Evolutionary conservation across 2,797 vertebrate genomes (phyloP), one percentile per base, ranked within the genome.

Genomic region (Clamator glandarius): DNA sequence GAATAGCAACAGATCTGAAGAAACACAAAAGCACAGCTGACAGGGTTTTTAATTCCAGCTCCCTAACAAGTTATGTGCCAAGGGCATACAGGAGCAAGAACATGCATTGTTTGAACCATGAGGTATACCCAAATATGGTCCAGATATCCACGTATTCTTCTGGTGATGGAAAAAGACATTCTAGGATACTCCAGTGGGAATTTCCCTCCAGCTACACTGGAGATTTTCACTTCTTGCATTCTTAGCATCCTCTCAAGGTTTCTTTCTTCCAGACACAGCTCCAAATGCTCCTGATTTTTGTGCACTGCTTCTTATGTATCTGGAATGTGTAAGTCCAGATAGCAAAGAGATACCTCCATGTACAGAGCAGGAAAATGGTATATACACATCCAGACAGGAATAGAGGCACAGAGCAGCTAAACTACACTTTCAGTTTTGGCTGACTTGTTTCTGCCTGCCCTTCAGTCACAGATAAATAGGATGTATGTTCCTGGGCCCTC

Each of bases 121-220:
- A 70, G 66, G 63, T 5, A 15, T 0, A 31, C 33, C 54, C 81
- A n/a, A 17, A 69, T 81, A 74, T 3, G 5, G 21, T 9, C 42
- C 28, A 41, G 48, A 19, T 24, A 42, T 3, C 51, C 77, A 75
- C 28, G 41, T 26, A 70, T 28, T 54, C 66, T 50, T 20, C 25
- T 59, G n/a, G 31, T 0, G 1, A 48, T 10, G 33, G 68, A 58
- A 19, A 1, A 36, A 33, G 62, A 61, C 15, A 6, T 0, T 0
- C 35, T 5, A 11, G 25, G n/a, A 50, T 25, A 36, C 5, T 39
- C 29, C 15, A 16, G 33, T 5, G 9, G 11, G 16, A 15, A 46
- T 59, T 66, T 61, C 55, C 44, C 58, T 78, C 19, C 51, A 51
- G 0, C 26, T 17, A 1, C 5, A 4, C n/a, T 6, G 21, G 25